Percentiles rank a stretch among this genome's conserved stretches.
Evolutionary conservation across 2,888 invertebrate species (phyloP).

Genomic region (Cheilosia urbana): DNA sequence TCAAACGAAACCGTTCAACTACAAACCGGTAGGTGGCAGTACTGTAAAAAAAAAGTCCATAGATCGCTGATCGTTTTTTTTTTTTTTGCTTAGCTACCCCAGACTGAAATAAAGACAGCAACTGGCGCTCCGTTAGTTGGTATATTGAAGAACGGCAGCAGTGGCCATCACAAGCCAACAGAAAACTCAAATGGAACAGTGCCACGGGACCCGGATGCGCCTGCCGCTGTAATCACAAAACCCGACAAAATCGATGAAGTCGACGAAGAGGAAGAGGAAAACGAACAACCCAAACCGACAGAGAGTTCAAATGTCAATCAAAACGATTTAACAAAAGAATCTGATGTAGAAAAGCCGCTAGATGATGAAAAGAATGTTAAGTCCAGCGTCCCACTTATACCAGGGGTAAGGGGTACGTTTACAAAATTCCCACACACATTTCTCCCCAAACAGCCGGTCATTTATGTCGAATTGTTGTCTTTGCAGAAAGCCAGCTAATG

Average conservation of each 20-base stretch:
- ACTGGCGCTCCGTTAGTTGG: slow-evolving; percentile 81
- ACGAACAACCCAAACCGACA: slow-evolving; percentile 48
- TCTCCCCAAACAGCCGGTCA: background rate
- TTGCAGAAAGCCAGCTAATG: slow-evolving; percentile 84
- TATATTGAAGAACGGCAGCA: slow-evolving; percentile 83
- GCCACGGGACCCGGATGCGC: slow-evolving; percentile 44
- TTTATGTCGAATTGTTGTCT: background rate
- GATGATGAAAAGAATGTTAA: slow-evolving; percentile 46
- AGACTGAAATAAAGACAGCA: slow-evolving; percentile 81
- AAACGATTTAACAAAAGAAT: slow-evolving; percentile 7
- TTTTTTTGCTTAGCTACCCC: slow-evolving; percentile 79
- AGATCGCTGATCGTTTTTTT: background rate
- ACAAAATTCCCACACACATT: slow-evolving; percentile 30
- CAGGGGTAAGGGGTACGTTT: slow-evolving; percentile 85
- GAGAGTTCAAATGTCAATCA: slow-evolving; percentile 4
- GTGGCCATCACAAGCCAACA: slow-evolving; percentile 72
- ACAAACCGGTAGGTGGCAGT: slow-evolving; percentile 85
- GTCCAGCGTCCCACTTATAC: slow-evolving; percentile 77
- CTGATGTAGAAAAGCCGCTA: slow-evolving; percentile 17
- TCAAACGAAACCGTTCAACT: slow-evolving; percentile 83
- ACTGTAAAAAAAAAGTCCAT: background rate
- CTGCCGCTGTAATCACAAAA: slow-evolving; percentile 3
- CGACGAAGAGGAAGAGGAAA: slow-evolving; percentile 80
- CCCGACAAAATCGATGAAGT: slow-evolving; percentile 78
- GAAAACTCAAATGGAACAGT: slow-evolving; percentile 67